Evolutionary conservation across 2,113 vertebrate species (phyloP).

Genomic region (Sturnira hondurensis): DNA sequence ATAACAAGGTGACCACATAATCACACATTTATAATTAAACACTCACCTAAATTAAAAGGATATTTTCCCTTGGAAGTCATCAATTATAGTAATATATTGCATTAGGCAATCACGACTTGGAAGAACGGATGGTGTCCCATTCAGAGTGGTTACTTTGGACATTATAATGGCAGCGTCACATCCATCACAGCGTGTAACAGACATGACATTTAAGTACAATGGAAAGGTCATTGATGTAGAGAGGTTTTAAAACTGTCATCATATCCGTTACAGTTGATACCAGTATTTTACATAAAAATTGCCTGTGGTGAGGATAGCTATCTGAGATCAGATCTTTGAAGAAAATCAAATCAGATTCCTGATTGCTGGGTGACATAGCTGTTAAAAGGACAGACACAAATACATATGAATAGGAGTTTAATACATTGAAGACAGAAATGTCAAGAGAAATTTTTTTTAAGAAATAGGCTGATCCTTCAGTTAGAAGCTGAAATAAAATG

Average conservation of each 20-base stretch:
- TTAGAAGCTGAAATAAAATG: slow-evolving; percentile 35
- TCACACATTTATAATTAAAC: slow-evolving; percentile 75
- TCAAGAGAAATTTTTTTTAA: slow-evolving; percentile 36
- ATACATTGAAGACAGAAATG: slow-evolving; percentile 56
- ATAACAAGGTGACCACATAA: slow-evolving; percentile 69
- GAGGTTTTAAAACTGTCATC: slow-evolving; percentile 81
- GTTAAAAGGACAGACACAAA: slow-evolving; percentile 70
- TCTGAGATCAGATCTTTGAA: slow-evolving; percentile 72
- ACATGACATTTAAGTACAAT: slow-evolving; percentile 73
- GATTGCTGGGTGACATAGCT: slow-evolving; percentile 76
- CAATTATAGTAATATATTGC: slow-evolving; percentile 72
- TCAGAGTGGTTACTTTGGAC: slow-evolving; percentile 75
- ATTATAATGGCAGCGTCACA: slow-evolving; percentile 70
- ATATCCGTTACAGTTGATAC: slow-evolving; percentile 78
- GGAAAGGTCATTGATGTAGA: slow-evolving; percentile 80
- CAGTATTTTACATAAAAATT: slow-evolving; percentile 83
- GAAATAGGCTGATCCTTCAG: slow-evolving; percentile 6
- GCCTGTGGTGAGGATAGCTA: slow-evolving; percentile 73
- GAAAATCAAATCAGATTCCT: slow-evolving; percentile 79
- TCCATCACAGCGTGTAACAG: slow-evolving; percentile 73
- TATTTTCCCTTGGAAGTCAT: slow-evolving; percentile 69
- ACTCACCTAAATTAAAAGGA: slow-evolving; percentile 58
- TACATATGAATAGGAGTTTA: slow-evolving; percentile 65
- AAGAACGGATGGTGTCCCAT: slow-evolving; percentile 75
- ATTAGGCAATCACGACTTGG: slow-evolving; percentile 72